These are phyloP conservation scores for Dipodomys merriami DNA, from an alignment of 2,113 vertebrate genomes.

Conservation along the genomic window DNA sequence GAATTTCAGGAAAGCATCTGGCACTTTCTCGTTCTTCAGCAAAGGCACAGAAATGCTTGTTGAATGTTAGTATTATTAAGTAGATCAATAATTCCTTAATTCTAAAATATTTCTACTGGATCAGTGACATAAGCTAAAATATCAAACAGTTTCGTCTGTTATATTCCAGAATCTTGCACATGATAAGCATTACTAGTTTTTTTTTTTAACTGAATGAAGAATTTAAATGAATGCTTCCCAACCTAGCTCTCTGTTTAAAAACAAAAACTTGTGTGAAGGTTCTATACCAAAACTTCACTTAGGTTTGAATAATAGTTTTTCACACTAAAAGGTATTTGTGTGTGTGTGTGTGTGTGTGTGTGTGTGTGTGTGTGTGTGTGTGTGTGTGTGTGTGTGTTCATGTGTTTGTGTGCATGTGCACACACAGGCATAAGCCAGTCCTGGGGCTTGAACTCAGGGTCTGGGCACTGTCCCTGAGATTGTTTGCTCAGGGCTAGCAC, in stretches of 20 bases:
- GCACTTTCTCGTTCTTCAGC: constrained; percentile 45
- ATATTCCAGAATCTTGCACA: neutral
- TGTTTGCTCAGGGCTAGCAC: too few species aligned
- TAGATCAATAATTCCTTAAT: constrained; percentile 8
- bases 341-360: too few species aligned
- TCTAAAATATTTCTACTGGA: neutral
- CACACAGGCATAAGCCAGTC: too few species aligned
- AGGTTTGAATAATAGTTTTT: constrained; percentile 35
- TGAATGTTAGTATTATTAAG: constrained; percentile 6
- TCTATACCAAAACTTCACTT: neutral
- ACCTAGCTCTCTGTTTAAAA: constrained; percentile 3
- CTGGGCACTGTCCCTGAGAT: too few species aligned
- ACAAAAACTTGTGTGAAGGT: neutral
- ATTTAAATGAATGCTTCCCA: neutral
- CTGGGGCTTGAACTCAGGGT: too few species aligned
- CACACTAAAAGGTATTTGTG: neutral
- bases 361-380: too few species aligned
- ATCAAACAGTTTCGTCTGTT: neutral
- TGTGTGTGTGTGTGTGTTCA: too few species aligned
- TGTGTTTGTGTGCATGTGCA: too few species aligned
- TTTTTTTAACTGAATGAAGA: constrained; percentile 11
- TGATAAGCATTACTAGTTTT: neutral
- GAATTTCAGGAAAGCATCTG: constrained; percentile 53
- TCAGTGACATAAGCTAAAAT: constrained; percentile 7
- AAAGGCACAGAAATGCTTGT: constrained; percentile 17